phyloP scores from a whole-genome alignment of 2,888 invertebrate species.

The Parapristionchus giblindavisi region DNA sequence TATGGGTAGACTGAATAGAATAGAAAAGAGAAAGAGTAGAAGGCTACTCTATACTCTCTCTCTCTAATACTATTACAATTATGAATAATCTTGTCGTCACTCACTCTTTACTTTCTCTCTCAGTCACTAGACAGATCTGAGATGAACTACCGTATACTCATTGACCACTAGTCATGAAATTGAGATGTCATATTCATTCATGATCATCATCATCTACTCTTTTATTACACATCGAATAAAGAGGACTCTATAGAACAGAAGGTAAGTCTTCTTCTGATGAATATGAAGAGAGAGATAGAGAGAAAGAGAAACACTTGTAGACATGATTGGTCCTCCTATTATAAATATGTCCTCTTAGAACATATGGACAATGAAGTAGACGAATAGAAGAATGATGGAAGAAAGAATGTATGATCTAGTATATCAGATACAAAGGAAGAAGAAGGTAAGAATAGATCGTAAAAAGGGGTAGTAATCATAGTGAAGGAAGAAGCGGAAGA shows the following conservation, averaged over 20 bases:
- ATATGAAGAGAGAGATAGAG: no score
- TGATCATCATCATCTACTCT: neutral
- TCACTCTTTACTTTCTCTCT: neutral
- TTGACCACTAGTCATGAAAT: no score
- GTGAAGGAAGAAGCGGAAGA: neutral
- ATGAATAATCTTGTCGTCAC: slow-evolving; percentile 23
- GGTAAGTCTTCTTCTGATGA: neutral
- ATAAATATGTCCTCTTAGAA: slow-evolving; percentile 14
- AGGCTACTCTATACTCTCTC: neutral
- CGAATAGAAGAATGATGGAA: neutral
- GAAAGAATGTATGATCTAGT: neutral
- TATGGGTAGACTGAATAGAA: no score
- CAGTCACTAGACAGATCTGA: no score
- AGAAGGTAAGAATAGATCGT: neutral
- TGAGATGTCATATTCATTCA: neutral
- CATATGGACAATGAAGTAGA: slow-evolving; percentile 29
- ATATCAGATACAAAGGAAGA: neutral
- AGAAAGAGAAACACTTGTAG: slow-evolving; percentile 35
- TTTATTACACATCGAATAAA: neutral
- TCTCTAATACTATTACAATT: slow-evolving; percentile 33
- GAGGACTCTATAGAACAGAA: slow-evolving; percentile 14
- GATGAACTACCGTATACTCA: no score
- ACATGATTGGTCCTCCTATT: slow-evolving; percentile 16
- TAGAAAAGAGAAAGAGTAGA: no score
- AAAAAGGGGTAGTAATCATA: neutral